Base-by-base conservation (phyloP, 2,113 vertebrate species). In the Phalacrocorax carbo region DNA sequence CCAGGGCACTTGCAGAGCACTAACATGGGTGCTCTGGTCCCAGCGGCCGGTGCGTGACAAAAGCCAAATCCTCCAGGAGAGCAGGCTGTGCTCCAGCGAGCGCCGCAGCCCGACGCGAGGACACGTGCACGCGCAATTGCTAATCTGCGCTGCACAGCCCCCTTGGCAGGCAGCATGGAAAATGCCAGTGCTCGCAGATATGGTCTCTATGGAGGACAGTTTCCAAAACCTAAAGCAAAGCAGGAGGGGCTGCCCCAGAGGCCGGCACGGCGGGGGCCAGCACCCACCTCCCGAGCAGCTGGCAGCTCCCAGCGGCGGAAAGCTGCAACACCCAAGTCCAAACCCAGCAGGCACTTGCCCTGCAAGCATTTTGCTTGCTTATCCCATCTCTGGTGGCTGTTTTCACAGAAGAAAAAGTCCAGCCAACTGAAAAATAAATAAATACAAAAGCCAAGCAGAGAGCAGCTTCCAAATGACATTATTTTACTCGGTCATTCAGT, bases 201-300 rank as follows among this genome's bases (percentile, higher is more conserved):
- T 13, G 78, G 89, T 95, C 95, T 95, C 91, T 34, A 95, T 87
- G 96, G 82, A 96, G 94, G 88, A 89, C 83, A 91, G 78, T 97
- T 96, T 95, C 93, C 95, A 96, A 25, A 95, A 89, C 75, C 54
- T 1, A 76, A 55, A 93, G 93, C 89, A 82, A 89, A 90, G 95
- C 86, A 80, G 78, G 57, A 93, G 54, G 46, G 54, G 61, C 73
- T 94, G 69, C 40, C 80, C 70, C 61, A n/a, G 44, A n/a, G 71
- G 60, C 46, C 5, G 0, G 29, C 10, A 34, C 0, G 1, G 20
- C 7, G 8, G 34, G 49, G 82, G 46, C 65, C 73, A 91, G 88
- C 65, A 79, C 30, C 84, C 90, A 71, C 48, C 84, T 75, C 61
- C 29, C 0, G 0, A 77, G 17, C 64, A 29, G 64, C 51, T 1